A percentile compares a stretch with the other conserved stretches of the same genome.
These are phyloP conservation scores for Diaprepes abbreviatus DNA, from an alignment of 2,888 invertebrate species.

Conservation along the genomic window DNA sequence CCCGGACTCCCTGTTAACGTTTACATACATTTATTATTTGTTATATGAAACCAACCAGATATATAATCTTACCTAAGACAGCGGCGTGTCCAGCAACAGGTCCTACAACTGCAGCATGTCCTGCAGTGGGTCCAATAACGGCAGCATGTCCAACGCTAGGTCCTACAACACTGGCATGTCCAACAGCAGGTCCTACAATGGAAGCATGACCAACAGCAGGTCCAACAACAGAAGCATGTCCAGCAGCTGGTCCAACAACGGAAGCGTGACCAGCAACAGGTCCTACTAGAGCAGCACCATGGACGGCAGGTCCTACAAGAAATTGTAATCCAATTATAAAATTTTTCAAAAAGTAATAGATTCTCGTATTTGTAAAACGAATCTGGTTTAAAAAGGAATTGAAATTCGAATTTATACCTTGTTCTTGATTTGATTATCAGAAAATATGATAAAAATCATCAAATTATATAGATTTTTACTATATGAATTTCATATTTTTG, in stretches of 20 bases:
- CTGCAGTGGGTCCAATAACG: constrained; percentile 29
- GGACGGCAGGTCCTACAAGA: constrained; percentile 35
- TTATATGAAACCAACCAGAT: too few species aligned
- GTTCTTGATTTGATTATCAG: too few species aligned
- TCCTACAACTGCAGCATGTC: constrained; percentile 26
- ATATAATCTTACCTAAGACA: constrained; percentile 5
- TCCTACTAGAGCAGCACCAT: constrained; percentile 28
- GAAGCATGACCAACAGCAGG: constrained; percentile 21
- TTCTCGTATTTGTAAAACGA: too few species aligned
- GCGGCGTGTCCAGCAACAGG: constrained; percentile 16
- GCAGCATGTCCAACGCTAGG: constrained; percentile 27
- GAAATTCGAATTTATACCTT: too few species aligned
- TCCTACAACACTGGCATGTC: constrained; percentile 15
- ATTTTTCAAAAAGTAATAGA: too few species aligned
- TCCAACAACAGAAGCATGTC: neutral
- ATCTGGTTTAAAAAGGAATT: too few species aligned
- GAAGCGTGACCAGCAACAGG: constrained; percentile 18
- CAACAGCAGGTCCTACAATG: constrained; percentile 39
- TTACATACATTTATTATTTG: too few species aligned
- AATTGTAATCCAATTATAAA: too few species aligned
- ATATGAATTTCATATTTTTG: too few species aligned
- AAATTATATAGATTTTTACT: too few species aligned
- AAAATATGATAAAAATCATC: too few species aligned
- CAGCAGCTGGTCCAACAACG: constrained; percentile 23
- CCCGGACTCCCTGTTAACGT: too few species aligned